Conservation (phyloP, 2,113 vertebrate genomes). For the Grus americana region DNA sequence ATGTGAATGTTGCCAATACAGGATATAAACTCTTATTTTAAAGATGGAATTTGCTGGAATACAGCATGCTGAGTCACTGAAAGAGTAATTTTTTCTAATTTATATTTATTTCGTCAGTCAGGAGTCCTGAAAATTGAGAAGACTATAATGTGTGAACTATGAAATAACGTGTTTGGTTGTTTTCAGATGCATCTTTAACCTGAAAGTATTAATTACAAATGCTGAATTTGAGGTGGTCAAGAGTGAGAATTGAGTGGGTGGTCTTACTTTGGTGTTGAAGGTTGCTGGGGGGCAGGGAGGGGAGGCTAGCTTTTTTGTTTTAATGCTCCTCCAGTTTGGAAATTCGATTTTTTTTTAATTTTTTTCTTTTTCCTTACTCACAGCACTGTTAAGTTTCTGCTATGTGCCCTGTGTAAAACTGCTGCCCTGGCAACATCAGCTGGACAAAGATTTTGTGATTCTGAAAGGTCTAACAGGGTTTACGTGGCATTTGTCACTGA, state of each 20-base stretch:
- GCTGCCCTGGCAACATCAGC: conserved; percentile 15
- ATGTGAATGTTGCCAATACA: background rate
- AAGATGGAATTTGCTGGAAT: no score
- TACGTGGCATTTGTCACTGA: background rate
- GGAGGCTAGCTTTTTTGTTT: background rate
- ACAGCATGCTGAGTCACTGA: no score
- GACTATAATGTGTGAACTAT: background rate
- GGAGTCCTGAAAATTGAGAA: background rate
- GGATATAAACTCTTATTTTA: background rate
- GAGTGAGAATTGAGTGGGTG: background rate
- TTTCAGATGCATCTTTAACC: background rate
- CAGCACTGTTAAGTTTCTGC: background rate
- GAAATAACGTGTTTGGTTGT: background rate
- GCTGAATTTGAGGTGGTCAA: background rate
- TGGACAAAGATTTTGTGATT: conserved; percentile 19
- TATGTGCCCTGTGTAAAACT: background rate
- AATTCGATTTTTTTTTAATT: background rate
- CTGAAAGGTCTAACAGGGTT: background rate
- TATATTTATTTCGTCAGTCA: background rate
- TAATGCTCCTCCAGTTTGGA: background rate
- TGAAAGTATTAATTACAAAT: background rate
- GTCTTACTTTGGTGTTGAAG: background rate
- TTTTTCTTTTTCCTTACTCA: no score
- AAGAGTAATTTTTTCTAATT: no score
- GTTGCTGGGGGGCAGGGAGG: background rate